These are phyloP conservation scores for Coenonympha arcania DNA, from an alignment of 2,888 invertebrate species.

Conservation along the genomic window DNA sequence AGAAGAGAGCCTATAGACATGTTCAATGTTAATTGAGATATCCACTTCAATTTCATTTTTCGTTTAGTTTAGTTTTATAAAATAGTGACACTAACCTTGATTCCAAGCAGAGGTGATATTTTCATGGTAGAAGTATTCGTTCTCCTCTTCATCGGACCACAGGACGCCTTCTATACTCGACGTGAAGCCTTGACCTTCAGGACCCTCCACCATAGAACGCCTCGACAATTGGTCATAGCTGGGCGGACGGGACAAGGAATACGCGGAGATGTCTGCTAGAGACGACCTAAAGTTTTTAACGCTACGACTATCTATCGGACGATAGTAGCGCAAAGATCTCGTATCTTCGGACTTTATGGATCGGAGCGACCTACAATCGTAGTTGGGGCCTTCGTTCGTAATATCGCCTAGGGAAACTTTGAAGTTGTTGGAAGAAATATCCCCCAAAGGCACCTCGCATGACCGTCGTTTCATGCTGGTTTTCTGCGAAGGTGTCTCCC, in stretches of 20 bases:
- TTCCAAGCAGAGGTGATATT: slow-evolving; percentile 68
- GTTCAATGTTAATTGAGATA: too few species aligned
- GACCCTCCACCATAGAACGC: slow-evolving; percentile 59
- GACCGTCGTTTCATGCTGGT: slow-evolving; percentile 67
- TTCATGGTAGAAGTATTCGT: slow-evolving; percentile 69
- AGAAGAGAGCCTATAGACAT: too few species aligned
- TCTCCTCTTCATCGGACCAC: slow-evolving; percentile 72
- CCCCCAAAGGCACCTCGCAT: slow-evolving; percentile 66
- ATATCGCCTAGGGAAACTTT: slow-evolving; percentile 66
- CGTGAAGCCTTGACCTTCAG: slow-evolving; percentile 55
- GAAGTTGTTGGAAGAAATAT: slow-evolving; percentile 63
- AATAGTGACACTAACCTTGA: slow-evolving; percentile 61
- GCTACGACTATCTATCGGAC: slow-evolving; percentile 64
- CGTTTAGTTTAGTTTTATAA: too few species aligned
- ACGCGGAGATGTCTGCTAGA: slow-evolving; percentile 51
- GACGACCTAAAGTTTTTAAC: slow-evolving; percentile 66
- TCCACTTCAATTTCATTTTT: too few species aligned
- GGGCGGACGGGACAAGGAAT: slow-evolving; percentile 54
- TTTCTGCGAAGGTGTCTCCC: slow-evolving; percentile 64
- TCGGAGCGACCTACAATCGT: slow-evolving; percentile 56
- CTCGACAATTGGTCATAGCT: slow-evolving; percentile 67
- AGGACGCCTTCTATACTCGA: slow-evolving; percentile 71
- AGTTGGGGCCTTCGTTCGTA: slow-evolving; percentile 50
- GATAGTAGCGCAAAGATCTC: slow-evolving; percentile 49
- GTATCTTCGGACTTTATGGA: slow-evolving; percentile 60